phyloP scores from a whole-genome alignment of 2,113 vertebrate species.

The Pollachius pollachius region DNA sequence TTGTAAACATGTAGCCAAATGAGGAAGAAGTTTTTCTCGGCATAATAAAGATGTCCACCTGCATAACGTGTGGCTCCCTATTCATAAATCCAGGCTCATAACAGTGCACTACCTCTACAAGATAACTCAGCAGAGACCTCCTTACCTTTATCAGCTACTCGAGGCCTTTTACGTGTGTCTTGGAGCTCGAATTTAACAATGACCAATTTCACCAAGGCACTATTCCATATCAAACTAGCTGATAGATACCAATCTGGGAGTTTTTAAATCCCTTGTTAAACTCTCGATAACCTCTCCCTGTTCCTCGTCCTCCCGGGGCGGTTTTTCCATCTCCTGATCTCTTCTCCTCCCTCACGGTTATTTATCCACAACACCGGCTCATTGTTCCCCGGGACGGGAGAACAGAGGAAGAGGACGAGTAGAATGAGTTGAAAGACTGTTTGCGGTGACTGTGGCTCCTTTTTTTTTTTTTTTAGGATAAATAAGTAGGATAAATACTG shows the following conservation, averaged over 20 bases:
- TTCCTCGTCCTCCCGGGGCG: constrained; percentile 59
- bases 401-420: constrained; percentile 44
- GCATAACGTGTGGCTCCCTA: too few relatives aligned
- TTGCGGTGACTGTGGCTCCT: constrained; percentile 1
- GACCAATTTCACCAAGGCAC: not conserved
- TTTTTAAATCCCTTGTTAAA: constrained; percentile 75
- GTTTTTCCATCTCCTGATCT: constrained; percentile 60
- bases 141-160: too few relatives aligned
- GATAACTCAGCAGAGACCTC: too few relatives aligned
- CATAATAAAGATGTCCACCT: too few relatives aligned
- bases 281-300: constrained; percentile 66
- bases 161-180: too few relatives aligned
- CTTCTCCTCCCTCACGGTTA: constrained; percentile 57
- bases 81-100: too few relatives aligned
- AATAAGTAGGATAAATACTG: too few relatives aligned
- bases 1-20: too few relatives aligned
- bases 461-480: too few relatives aligned
- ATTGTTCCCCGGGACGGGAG: constrained; percentile 25
- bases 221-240: constrained; percentile 50
- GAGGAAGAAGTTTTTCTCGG: too few relatives aligned
- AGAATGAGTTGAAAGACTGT: constrained; percentile 45
- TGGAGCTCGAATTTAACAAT: too few relatives aligned
- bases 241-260: constrained; percentile 61
- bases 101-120: too few relatives aligned
- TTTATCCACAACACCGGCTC: constrained; percentile 69